Conservation (phyloP, 1,140 invertebrate species). For the Musca vetustissima region DNA sequence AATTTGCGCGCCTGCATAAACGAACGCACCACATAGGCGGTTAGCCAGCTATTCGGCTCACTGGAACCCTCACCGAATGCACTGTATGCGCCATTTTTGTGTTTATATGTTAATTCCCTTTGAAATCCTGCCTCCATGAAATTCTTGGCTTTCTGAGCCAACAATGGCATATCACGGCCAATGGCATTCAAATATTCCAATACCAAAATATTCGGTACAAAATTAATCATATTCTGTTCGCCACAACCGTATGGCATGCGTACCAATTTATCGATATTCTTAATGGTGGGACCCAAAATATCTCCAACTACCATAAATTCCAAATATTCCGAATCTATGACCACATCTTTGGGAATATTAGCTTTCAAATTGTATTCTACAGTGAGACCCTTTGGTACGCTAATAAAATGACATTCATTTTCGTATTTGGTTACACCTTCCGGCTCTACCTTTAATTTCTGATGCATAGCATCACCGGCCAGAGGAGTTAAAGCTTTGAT, state of each 20-base stretch:
- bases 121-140: conserved; percentile 91
- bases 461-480: conserved; percentile 73
- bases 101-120: conserved; percentile 85
- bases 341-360: conserved; percentile 70
- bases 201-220: conserved; percentile 87
- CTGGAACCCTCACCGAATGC: conserved; percentile 71
- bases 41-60: conserved; percentile 91
- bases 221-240: conserved; percentile 92
- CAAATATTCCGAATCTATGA: conserved; percentile 69
- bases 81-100: conserved; percentile 91
- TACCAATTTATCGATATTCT: conserved; percentile 74
- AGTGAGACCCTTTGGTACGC: conserved; percentile 63
- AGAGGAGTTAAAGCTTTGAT: conserved; percentile 69
- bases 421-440: conserved; percentile 79
- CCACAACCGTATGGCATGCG: conserved; percentile 87
- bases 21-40: conserved; percentile 88
- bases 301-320: conserved; percentile 75
- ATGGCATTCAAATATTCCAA: conserved; percentile 69
- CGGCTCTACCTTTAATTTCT: conserved; percentile 72
- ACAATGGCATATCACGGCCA: conserved; percentile 46
- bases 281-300: conserved; percentile 73
- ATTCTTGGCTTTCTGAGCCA: conserved; percentile 70
- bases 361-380: conserved; percentile 66
- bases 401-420: conserved; percentile 75
- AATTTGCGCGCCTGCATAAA: conserved; percentile 78